These are phyloP conservation scores for Brachymystax lenok DNA, from an alignment of 2,797 vertebrate genomes.

Conservation along the genomic window DNA sequence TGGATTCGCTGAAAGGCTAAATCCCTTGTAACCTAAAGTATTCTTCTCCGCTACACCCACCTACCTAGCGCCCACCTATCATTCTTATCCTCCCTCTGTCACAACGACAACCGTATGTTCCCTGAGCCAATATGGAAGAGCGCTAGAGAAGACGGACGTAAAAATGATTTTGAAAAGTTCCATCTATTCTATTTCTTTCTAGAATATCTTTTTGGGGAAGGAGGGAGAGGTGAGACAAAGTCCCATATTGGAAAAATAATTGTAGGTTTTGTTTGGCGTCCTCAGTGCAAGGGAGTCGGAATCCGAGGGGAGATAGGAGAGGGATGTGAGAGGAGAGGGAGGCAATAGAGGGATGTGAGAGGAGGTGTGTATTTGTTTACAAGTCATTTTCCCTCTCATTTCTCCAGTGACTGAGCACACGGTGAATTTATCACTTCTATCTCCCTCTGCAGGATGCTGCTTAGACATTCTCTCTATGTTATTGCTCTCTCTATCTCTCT, in stretches of 20 bases:
- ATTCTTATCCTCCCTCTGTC: conserved; percentile 14
- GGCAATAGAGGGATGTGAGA: conserved; percentile 21
- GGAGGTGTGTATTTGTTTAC: conserved; percentile 60
- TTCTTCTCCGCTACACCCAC: conserved; percentile 35
- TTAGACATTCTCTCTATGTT: conserved; percentile 13
- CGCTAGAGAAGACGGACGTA: not conserved
- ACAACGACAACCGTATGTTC: conserved; percentile 2
- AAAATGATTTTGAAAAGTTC: conserved; percentile 16
- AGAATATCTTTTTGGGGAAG: not conserved
- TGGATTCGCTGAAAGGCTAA: conserved; percentile 50
- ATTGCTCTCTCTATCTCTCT: conserved; percentile 8
- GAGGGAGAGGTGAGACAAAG: conserved; percentile 9
- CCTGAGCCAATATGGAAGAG: not conserved
- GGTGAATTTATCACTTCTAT: conserved; percentile 40
- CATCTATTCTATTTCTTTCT: not conserved
- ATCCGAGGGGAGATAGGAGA: conserved; percentile 41
- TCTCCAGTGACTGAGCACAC: conserved; percentile 29
- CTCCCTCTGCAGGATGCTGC: conserved; percentile 9
- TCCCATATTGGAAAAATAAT: conserved; percentile 50
- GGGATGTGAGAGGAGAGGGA: too few species aligned
- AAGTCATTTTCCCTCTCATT: conserved; percentile 32
- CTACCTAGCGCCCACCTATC: conserved; percentile 16
- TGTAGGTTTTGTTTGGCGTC: conserved; percentile 30
- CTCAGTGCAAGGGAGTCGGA: conserved; percentile 27
- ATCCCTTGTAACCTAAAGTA: conserved; percentile 37